Conservation (phyloP, 2,113 vertebrate species). For the Nymphicus hollandicus region DNA sequence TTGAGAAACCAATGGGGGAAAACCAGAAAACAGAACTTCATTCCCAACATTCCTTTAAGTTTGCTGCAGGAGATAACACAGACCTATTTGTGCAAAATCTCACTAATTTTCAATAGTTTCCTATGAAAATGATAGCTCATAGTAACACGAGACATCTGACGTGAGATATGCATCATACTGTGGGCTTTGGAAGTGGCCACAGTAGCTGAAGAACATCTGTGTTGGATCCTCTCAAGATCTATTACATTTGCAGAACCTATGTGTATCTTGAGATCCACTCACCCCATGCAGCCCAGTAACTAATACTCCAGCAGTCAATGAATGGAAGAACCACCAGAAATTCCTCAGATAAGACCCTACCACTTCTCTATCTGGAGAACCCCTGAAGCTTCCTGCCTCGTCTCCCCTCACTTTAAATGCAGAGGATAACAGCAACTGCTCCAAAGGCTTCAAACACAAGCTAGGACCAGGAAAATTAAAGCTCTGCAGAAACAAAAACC, state of each 20-base stretch:
- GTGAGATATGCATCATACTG: not conserved
- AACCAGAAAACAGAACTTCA: conserved; percentile 64
- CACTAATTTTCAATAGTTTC: not conserved
- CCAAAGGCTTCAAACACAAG: not conserved
- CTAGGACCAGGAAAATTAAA: not conserved
- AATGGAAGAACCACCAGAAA: not conserved
- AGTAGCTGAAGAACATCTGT: not conserved
- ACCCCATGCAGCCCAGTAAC: not conserved
- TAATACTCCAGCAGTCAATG: not conserved
- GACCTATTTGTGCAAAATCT: not conserved
- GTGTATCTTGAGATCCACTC: not conserved
- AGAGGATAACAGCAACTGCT: not conserved
- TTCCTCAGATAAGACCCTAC: not conserved
- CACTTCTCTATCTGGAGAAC: not conserved
- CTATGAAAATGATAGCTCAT: not conserved
- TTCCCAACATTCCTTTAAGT: conserved; percentile 64
- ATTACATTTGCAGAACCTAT: not conserved
- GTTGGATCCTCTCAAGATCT: not conserved
- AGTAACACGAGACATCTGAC: not conserved
- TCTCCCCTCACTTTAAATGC: not conserved
- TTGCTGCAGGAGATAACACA: conserved; percentile 1
- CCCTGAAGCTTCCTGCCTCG: not conserved
- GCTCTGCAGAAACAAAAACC: not conserved
- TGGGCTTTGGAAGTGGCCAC: not conserved
- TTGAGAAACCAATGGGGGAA: conserved; percentile 24